Base-by-base conservation (phyloP, 2,888 invertebrate genomes). In the Agriopis marginaria region DNA sequence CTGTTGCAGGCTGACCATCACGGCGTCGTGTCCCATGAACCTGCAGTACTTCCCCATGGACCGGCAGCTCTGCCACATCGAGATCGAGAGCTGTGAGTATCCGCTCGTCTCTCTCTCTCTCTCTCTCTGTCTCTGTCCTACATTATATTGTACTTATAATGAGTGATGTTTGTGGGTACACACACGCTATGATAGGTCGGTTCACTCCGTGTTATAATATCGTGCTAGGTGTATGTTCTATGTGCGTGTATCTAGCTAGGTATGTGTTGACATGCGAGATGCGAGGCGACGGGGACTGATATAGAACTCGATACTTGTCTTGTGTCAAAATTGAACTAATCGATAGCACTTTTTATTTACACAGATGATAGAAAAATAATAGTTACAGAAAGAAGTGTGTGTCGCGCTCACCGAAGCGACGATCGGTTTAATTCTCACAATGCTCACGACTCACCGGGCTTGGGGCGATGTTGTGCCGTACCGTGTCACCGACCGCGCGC, bases 51-150 rank as follows among this genome's bases (percentile, higher is more conserved):
- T 98, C 92, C 98, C 98, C 63, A 98, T 98, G 98, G 98, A 98
- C 91, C 96, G 97, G 79, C 98, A 98, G 90, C 95, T 97, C 77
- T 98, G 98, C 93, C 97, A 97, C 89, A 97, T 98, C 89, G 98
- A 98, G 95, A 97, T 98, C 86, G 98, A 98, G 96, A 98, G 98
- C 95, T 98, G 98, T 98, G 96, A 98, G 98, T 98, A 96, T 86
- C 82, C 79, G 79, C 77, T 75, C 62, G 47, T 23, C 50, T 40
- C 40, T 47, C 71, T 3, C 53, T 49, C 42, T 11, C 17, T 6
- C 50, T 40, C 40, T 47, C 71, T 3, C 53, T 49, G 32, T 11
- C 17, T 6, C 45, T 17, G 17, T 1, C 42, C 14, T 5, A 8
- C 3, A 32, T 32, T 32, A 32, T 32, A 32, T 5, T 32, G 32